A percentile compares a stretch with the other conserved stretches of the same genome.
Evolutionary conservation across 2,797 vertebrate genomes (phyloP).

Genomic region (Schizothorax lantsangensis): DNA sequence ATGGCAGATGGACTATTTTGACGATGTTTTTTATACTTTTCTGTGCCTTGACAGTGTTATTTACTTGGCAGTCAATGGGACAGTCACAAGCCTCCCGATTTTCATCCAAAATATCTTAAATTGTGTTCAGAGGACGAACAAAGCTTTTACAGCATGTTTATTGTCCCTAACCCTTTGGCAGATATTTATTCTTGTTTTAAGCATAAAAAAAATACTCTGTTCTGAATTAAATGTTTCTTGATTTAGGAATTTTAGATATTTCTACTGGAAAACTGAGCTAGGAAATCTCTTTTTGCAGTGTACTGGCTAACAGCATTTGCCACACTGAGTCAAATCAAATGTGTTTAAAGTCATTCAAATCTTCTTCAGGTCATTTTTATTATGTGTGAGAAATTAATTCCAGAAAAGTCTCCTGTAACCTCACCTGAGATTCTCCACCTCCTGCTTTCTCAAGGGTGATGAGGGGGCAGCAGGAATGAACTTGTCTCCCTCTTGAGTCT

Average conservation of each 20-base stretch:
- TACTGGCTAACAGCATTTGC: neutral
- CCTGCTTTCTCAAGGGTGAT: constrained; percentile 93
- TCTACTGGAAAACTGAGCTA: neutral
- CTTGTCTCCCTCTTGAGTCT: constrained; percentile 94
- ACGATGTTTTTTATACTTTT: no score
- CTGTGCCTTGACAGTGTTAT: no score
- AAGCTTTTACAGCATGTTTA: neutral
- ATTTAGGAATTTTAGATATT: neutral
- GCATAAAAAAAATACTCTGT: neutral
- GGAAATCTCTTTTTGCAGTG: neutral
- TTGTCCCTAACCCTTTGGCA: neutral
- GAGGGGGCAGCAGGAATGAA: constrained; percentile 94
- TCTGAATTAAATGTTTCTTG: neutral
- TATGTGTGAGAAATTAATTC: neutral
- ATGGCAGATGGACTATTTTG: no score
- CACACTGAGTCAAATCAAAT: neutral
- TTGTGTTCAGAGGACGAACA: no score
- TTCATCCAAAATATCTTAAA: no score
- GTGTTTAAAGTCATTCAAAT: neutral
- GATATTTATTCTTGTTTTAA: neutral
- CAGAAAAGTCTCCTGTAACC: constrained; percentile 16
- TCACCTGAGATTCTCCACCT: constrained; percentile 97
- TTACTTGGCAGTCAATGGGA: no score
- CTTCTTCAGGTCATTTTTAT: neutral
- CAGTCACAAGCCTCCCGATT: no score